Conservation (phyloP, 2,888 invertebrate genomes). For the Litoditis marina region DNA sequence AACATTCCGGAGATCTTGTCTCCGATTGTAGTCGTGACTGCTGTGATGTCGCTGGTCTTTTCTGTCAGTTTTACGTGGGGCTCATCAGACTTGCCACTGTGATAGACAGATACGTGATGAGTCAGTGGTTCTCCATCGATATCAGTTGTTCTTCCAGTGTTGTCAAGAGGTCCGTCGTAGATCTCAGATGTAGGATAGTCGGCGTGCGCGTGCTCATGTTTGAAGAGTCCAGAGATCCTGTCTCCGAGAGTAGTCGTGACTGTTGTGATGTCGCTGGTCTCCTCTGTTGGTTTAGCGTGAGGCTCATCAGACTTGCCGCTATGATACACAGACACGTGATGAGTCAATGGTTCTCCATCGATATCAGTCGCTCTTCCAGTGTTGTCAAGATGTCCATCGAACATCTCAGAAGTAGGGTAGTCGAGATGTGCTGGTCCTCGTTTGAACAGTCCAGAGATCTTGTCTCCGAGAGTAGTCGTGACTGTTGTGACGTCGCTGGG, state of each 20-base stretch:
- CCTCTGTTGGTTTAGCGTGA: slow-evolving; percentile 8
- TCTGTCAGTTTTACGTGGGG: slow-evolving; percentile 15
- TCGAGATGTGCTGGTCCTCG: slow-evolving; percentile 27
- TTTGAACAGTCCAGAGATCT: slow-evolving; percentile 33
- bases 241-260: slow-evolving; percentile 9
- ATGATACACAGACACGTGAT: slow-evolving; percentile 29
- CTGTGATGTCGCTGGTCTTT: background rate
- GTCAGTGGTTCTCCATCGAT: slow-evolving; percentile 15
- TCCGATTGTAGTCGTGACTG: background rate
- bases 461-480: slow-evolving; percentile 16
- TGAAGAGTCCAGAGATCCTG: slow-evolving; percentile 37
- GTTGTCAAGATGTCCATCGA: slow-evolving; percentile 20
- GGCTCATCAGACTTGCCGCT: slow-evolving; percentile 22
- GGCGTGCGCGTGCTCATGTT: slow-evolving; percentile 29
- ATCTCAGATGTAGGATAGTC: slow-evolving; percentile 34
- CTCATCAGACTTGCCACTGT: slow-evolving; percentile 13
- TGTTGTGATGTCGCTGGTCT: slow-evolving; percentile 5
- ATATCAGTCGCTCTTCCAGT: slow-evolving; percentile 9
- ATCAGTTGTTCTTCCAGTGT: slow-evolving; percentile 10
- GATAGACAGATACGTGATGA: slow-evolving; percentile 15
- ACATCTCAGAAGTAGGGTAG: slow-evolving; percentile 26
- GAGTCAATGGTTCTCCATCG: slow-evolving; percentile 20
- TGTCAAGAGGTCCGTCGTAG: background rate
- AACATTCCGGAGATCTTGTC: slow-evolving; percentile 25
- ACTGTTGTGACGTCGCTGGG: slow-evolving; percentile 6